Percentiles rank a stretch among this genome's conserved stretches.
Conservation (phyloP, 2,113 vertebrate genomes). For the Apeltes quadracus region DNA sequence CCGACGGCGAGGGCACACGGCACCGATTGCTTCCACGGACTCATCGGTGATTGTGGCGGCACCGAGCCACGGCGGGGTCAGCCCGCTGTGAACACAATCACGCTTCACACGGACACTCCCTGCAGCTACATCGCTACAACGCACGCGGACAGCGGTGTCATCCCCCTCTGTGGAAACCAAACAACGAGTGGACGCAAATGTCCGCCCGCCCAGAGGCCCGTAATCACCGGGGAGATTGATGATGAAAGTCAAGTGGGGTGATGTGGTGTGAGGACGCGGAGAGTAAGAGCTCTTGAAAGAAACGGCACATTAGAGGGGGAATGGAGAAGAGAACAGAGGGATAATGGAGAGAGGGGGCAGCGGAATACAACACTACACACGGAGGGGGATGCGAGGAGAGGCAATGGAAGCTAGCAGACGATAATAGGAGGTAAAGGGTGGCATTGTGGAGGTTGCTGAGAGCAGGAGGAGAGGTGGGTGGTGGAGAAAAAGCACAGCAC, state of each 20-base stretch:
- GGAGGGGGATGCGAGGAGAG: slow-evolving; percentile 3
- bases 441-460: slow-evolving; percentile 35
- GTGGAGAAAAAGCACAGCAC: background rate
- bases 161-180: background rate
- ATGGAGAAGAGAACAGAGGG: background rate
- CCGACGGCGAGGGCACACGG: slow-evolving; percentile 24
- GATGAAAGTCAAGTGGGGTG: background rate
- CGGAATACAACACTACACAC: background rate
- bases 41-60: slow-evolving; percentile 54
- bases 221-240: background rate
- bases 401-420: slow-evolving; percentile 9
- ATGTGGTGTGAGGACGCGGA: background rate
- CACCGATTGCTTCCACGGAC: slow-evolving; percentile 55
- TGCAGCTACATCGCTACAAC: slow-evolving; percentile 34
- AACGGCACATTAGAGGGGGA: background rate
- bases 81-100: slow-evolving; percentile 44
- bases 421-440: slow-evolving; percentile 35
- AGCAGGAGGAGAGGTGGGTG: slow-evolving; percentile 21
- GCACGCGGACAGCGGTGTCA: slow-evolving; percentile 14
- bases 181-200: background rate
- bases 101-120: slow-evolving; percentile 35
- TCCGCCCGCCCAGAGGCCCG: background rate
- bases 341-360: background rate
- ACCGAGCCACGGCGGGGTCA: slow-evolving; percentile 39
- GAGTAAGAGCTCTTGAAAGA: background rate